Percentiles rank a stretch among this genome's conserved stretches.
phyloP scores from a whole-genome alignment of 2,113 vertebrate species.

The Oncorhynchus kisutch region DNA sequence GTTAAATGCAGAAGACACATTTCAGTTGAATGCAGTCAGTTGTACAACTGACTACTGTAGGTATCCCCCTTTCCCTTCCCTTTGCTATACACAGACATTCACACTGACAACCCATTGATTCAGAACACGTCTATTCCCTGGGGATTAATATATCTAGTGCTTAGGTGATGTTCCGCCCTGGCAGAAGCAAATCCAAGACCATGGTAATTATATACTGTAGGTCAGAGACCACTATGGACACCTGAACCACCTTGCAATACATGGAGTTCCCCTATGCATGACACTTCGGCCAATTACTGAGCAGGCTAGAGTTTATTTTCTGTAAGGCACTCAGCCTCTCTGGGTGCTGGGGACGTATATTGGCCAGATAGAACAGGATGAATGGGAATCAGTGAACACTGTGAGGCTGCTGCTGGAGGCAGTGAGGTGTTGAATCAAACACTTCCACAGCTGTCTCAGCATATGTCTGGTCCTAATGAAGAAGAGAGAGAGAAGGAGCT shows the following conservation, averaged over 20 bases:
- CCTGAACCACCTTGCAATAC: background rate
- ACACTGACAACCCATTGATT: background rate
- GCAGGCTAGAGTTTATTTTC: background rate
- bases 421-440: background rate
- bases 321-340: background rate
- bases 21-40: no score
- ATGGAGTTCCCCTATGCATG: background rate
- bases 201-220: background rate
- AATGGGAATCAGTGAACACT: background rate
- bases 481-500: background rate
- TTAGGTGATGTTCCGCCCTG: background rate
- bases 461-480: slow-evolving; percentile 4
- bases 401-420: background rate
- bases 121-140: background rate
- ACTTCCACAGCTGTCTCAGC: background rate
- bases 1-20: no score
- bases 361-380: background rate
- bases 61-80: no score
- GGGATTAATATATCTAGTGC: background rate
- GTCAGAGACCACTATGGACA: background rate
- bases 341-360: background rate
- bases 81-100: background rate
- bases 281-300: background rate
- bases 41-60: no score
- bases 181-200: background rate